phyloP scores from a whole-genome alignment of 2,797 vertebrate genomes.

The Cuniculus paca region DNA sequence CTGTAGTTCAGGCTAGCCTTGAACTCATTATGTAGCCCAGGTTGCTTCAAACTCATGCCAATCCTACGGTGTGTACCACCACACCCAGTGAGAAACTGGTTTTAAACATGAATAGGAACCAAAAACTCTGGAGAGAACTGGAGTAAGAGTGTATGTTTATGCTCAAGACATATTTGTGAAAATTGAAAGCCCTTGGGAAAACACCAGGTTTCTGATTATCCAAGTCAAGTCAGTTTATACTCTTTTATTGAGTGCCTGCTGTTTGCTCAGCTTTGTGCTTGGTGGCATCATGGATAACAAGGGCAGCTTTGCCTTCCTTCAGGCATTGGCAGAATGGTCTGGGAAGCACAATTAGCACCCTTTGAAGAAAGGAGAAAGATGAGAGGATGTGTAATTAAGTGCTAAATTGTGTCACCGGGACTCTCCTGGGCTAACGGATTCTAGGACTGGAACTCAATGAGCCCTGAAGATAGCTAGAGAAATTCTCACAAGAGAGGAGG shows the following conservation, averaged over 20 bases:
- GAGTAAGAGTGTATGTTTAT: background rate
- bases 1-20: background rate
- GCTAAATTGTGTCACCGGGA: background rate
- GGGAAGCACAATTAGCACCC: background rate
- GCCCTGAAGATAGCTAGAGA: background rate
- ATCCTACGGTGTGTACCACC: background rate
- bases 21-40: background rate
- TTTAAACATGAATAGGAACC: slow-evolving; percentile 6
- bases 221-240: background rate
- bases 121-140: background rate
- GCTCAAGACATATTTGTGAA: background rate
- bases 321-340: background rate
- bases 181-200: slow-evolving; percentile 21
- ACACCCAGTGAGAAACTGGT: background rate
- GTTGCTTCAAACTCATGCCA: background rate
- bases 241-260: background rate
- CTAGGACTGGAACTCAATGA: background rate
- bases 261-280: background rate
- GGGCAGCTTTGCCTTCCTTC: background rate
- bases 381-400: slow-evolving; percentile 37
- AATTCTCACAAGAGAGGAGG: background rate
- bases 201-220: background rate
- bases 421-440: background rate
- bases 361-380: slow-evolving; percentile 41
- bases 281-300: background rate